phyloP scores from a whole-genome alignment of 2,888 invertebrate species.

The Nipponacmea schrenckii region DNA sequence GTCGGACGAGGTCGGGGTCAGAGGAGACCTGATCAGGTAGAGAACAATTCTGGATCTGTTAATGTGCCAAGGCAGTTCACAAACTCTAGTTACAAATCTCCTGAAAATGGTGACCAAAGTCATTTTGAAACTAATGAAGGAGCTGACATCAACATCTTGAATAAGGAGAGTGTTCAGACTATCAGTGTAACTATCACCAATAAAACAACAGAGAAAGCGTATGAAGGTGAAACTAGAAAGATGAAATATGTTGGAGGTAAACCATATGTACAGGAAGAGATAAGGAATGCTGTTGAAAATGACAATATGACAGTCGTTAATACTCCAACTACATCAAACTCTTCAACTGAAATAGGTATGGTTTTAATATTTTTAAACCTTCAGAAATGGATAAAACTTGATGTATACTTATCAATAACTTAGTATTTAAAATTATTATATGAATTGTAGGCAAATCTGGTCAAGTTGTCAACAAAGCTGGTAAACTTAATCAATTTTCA shows the following conservation, averaged over 20 bases:
- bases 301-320: slow-evolving; percentile 16
- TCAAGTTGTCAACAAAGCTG: not conserved
- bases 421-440: too few relatives aligned
- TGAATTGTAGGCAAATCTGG: too few relatives aligned
- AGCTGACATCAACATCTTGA: slow-evolving; percentile 27
- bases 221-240: slow-evolving; percentile 47
- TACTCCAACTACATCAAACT: slow-evolving; percentile 1
- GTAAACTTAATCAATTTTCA: slow-evolving; percentile 24
- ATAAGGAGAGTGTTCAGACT: slow-evolving; percentile 38
- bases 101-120: slow-evolving; percentile 7
- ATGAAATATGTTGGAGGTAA: slow-evolving; percentile 34
- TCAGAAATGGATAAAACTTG: too few relatives aligned
- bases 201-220: slow-evolving; percentile 46
- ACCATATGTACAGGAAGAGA: slow-evolving; percentile 29
- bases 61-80: slow-evolving; percentile 24
- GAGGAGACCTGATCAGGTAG: slow-evolving; percentile 15
- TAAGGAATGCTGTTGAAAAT: slow-evolving; percentile 24
- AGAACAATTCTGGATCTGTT: not conserved
- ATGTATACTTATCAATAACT: too few relatives aligned
- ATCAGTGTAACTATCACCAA: slow-evolving; percentile 40
- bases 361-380: too few relatives aligned
- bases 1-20: slow-evolving; percentile 19
- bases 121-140: slow-evolving; percentile 12
- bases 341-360: not conserved
- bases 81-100: slow-evolving; percentile 23